A percentile compares a stretch with the other conserved stretches of the same genome.
Evolutionary conservation across 2,888 invertebrate genomes (phyloP).

Genomic region (Leucoptera coffeella): DNA sequence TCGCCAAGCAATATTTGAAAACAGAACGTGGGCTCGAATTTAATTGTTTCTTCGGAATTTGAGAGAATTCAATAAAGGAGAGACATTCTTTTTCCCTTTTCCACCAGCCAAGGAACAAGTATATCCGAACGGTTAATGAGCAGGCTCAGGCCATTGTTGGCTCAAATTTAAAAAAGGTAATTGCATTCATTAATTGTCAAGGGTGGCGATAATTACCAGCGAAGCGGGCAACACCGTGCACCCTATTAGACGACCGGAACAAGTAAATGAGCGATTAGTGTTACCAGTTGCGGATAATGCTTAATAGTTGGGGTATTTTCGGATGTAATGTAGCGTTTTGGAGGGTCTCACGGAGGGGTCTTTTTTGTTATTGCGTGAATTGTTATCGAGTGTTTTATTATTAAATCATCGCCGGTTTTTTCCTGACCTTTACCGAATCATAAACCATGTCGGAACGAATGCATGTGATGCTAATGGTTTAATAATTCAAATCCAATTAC

Average conservation of each 20-base stretch:
- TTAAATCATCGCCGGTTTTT: no score
- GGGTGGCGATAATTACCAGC: constrained; percentile 9
- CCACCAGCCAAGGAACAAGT: background rate
- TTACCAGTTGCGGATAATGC: constrained; percentile 45
- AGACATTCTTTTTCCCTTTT: constrained; percentile 19
- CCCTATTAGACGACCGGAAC: constrained; percentile 34
- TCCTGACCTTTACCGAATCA: no score
- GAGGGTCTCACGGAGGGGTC: constrained; percentile 14
- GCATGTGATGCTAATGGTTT: background rate
- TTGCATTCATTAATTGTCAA: constrained; percentile 14
- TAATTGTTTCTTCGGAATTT: constrained; percentile 36
- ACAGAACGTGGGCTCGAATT: constrained; percentile 38
- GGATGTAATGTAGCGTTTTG: no score
- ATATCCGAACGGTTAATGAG: no score
- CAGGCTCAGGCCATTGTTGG: no score
- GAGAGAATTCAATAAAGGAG: constrained; percentile 12
- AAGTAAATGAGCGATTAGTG: constrained; percentile 47
- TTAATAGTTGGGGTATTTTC: constrained; percentile 32
- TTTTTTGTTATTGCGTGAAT: constrained; percentile 4
- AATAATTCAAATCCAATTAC: constrained; percentile 3
- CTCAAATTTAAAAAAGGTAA: no score
- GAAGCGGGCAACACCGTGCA: constrained; percentile 13
- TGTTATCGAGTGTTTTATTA: no score
- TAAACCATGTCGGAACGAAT: no score
- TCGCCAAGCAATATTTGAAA: constrained; percentile 30